A percentile compares a stretch with the other conserved stretches of the same genome.
phyloP scores from a whole-genome alignment of 2,113 vertebrate species.

The Neofelis nebulosa region DNA sequence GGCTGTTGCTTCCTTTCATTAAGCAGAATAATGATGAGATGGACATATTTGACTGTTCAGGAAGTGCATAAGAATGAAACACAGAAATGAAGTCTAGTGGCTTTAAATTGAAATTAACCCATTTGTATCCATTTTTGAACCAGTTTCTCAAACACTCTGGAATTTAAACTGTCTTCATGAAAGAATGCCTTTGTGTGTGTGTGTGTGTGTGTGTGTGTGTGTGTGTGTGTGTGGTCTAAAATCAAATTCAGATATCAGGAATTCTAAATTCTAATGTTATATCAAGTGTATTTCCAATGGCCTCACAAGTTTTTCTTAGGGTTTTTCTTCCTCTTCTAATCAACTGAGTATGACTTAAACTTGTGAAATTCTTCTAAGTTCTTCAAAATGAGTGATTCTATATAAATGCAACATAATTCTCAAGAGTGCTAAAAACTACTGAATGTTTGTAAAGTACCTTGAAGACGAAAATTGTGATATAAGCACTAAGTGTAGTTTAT shows the following conservation, averaged over 20 bases:
- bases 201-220: too few species aligned
- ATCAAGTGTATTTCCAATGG: not conserved
- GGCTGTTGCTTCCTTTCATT: not conserved
- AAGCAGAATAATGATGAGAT: not conserved
- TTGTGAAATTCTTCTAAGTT: not conserved
- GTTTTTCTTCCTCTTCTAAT: not conserved
- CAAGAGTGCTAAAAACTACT: not conserved
- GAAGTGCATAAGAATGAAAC: not conserved
- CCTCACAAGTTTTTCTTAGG: not conserved
- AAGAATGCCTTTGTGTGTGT: not conserved
- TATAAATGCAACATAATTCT: not conserved
- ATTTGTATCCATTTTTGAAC: not conserved
- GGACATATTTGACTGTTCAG: not conserved
- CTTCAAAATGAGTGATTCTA: not conserved
- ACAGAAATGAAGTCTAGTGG: not conserved
- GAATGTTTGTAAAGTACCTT: constrained; percentile 19
- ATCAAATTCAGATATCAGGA: not conserved
- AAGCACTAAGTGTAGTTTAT: not conserved
- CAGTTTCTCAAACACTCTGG: not conserved
- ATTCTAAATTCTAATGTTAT: not conserved
- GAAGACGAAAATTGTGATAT: not conserved
- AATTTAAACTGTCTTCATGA: not conserved
- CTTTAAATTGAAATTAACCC: constrained; percentile 28
- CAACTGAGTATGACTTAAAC: not conserved
- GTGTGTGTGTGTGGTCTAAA: not conserved